These are phyloP conservation scores for Chromis chromis DNA, from an alignment of 2,797 vertebrate species.

Conservation along the genomic window DNA sequence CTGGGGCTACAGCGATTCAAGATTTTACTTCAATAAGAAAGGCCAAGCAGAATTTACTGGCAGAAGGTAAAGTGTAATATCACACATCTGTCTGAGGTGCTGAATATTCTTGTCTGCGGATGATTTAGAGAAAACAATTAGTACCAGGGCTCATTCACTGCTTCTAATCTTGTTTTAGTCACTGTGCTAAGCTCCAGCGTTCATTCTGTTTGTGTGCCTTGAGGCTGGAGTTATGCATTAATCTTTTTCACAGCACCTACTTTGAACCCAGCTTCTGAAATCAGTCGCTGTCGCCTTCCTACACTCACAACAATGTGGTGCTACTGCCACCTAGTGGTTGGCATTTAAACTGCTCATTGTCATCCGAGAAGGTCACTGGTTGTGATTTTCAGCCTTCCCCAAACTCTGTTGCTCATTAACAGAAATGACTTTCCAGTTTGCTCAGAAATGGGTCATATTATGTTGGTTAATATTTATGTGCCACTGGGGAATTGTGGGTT, in stretches of 20 bases:
- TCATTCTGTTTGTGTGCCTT: conserved; percentile 16
- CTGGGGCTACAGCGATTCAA: conserved; percentile 98
- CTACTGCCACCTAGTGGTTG: conserved; percentile 85
- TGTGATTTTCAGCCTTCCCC: conserved; percentile 53
- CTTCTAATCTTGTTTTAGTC: conserved; percentile 16
- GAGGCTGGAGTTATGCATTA: conserved; percentile 31
- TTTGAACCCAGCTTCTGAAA: conserved; percentile 34
- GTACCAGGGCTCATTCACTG: conserved; percentile 2
- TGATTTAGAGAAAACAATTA: neutral
- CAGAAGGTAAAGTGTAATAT: conserved; percentile 87
- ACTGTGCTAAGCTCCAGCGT: conserved; percentile 6
- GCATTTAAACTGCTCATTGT: conserved; percentile 59
- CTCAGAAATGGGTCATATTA: conserved; percentile 14
- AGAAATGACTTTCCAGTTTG: conserved; percentile 21
- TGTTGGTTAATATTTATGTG: conserved; percentile 25
- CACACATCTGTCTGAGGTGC: neutral
- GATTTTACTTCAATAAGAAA: conserved; percentile 96
- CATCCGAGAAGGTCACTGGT: conserved; percentile 61
- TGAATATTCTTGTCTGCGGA: neutral
- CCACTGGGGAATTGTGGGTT: conserved; percentile 10
- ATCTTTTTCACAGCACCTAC: conserved; percentile 45
- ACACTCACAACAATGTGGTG: conserved; percentile 67
- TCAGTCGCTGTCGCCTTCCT: conserved; percentile 30
- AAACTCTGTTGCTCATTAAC: conserved; percentile 51
- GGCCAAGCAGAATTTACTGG: conserved; percentile 97